These are phyloP conservation scores for Drosophila sulfurigaster DNA, from an alignment of 1,140 invertebrate genomes.

Conservation along the genomic window DNA sequence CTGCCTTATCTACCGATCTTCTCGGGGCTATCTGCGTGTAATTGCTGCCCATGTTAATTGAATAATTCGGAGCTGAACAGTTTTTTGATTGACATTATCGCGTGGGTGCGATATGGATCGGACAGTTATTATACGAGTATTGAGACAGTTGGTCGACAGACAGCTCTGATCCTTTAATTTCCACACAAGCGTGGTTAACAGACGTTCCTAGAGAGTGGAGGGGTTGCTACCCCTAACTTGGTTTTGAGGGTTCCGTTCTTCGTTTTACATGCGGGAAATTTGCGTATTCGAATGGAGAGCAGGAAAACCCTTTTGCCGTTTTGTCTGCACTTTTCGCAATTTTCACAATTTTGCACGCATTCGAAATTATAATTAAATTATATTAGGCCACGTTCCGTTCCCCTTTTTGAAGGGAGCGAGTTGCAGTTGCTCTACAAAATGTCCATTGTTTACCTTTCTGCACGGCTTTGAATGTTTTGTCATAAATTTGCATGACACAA, in stretches of 20 bases:
- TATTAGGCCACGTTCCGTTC: conserved; percentile 65
- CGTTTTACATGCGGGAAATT: conserved; percentile 21
- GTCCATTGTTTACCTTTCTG: conserved; percentile 74
- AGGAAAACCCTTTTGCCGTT: conserved; percentile 46
- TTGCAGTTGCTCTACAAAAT: conserved; percentile 6
- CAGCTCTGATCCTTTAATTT: conserved; percentile 46
- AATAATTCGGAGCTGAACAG: conserved; percentile 66
- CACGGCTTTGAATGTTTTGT: conserved; percentile 71
- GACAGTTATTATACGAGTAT: conserved; percentile 9
- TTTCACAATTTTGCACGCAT: conserved; percentile 72
- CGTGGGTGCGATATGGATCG: conserved; percentile 67
- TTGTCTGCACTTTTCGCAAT: conserved; percentile 59
- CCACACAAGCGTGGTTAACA: conserved; percentile 20
- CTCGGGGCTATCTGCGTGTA: conserved; percentile 45
- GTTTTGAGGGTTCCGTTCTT: not conserved
- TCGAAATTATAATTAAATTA: conserved; percentile 79
- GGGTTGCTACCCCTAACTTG: conserved; percentile 26
- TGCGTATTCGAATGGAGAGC: conserved; percentile 1
- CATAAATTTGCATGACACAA: conserved; percentile 81
- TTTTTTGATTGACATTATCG: conserved; percentile 83
- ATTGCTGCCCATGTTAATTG: conserved; percentile 73
- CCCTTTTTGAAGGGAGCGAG: not conserved
- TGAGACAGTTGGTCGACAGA: conserved; percentile 29
- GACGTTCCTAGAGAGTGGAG: not conserved
- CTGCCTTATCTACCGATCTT: conserved; percentile 61